Conservation (phyloP, 2,113 vertebrate genomes). For the Stegostoma tigrinum region DNA sequence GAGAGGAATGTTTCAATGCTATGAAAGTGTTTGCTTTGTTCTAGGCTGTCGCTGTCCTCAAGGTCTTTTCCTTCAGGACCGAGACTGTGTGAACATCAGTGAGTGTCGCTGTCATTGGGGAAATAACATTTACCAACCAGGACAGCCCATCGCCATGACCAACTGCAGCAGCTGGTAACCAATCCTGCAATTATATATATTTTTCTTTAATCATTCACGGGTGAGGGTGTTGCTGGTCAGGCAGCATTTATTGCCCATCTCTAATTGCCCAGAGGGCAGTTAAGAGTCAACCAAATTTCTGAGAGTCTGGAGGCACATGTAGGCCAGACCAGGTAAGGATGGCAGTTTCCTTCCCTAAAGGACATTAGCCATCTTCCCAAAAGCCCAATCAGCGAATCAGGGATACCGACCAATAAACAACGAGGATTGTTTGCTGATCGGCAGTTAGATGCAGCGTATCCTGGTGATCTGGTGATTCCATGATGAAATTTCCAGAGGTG, state of each 20-base stretch:
- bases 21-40: background rate
- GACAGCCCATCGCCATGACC: conserved; percentile 50
- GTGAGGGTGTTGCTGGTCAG: too few species aligned
- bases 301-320: too few species aligned
- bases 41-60: conserved; percentile 71
- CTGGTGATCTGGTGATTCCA: too few species aligned
- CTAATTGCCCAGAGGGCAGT: too few species aligned
- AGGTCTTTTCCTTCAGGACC: conserved; percentile 60
- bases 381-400: background rate
- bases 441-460: too few species aligned
- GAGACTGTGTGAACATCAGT: conserved; percentile 61
- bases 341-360: too few species aligned
- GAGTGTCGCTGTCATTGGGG: conserved; percentile 65
- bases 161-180: conserved; percentile 68
- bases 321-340: too few species aligned
- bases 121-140: conserved; percentile 48
- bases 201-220: too few species aligned
- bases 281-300: too few species aligned
- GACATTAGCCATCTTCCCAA: background rate
- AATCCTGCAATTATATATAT: background rate
- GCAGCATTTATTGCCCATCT: too few species aligned
- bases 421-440: background rate
- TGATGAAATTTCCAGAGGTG: too few species aligned
- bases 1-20: background rate
- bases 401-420: background rate